Evolutionary conservation across 2,888 invertebrate genomes (phyloP).

Genomic region (Hemicrepidius hirtus): DNA sequence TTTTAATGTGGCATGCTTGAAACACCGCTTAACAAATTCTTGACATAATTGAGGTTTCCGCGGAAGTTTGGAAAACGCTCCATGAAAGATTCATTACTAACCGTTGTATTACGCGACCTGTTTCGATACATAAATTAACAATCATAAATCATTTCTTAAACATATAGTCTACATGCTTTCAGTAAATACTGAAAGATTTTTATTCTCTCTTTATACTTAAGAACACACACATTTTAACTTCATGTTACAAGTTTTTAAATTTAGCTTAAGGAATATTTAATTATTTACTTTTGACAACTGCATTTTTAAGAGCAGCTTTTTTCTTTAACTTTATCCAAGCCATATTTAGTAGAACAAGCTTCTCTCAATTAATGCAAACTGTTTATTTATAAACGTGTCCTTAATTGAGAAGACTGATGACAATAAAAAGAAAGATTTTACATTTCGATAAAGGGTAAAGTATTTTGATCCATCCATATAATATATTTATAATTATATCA

Average conservation of each 20-base stretch:
- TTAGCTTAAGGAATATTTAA: not conserved
- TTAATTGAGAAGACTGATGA: not conserved
- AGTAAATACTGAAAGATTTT: not conserved
- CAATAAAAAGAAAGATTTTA: not conserved
- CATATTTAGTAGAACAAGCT: not conserved
- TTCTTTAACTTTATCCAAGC: not conserved
- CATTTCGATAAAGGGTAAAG: too few species aligned
- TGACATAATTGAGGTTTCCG: slow-evolving; percentile 59
- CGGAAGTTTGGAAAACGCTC: slow-evolving; percentile 46
- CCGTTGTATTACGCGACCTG: slow-evolving; percentile 12
- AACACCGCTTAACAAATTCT: slow-evolving; percentile 60
- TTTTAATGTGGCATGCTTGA: slow-evolving; percentile 55
- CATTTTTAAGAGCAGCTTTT: slow-evolving; percentile 15
- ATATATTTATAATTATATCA: not conserved
- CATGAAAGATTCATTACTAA: slow-evolving; percentile 59
- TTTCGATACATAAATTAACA: slow-evolving; percentile 31
- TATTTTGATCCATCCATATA: not conserved
- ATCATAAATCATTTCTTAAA: slow-evolving; percentile 20
- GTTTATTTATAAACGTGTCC: slow-evolving; percentile 11
- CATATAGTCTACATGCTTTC: not conserved
- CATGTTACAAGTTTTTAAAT: slow-evolving; percentile 10
- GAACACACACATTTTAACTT: not conserved
- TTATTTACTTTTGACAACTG: slow-evolving; percentile 8
- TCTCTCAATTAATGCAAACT: not conserved
- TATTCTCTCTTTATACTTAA: not conserved